Conservation (phyloP, 2,888 invertebrate species). For the Rhabditoides inermis region DNA sequence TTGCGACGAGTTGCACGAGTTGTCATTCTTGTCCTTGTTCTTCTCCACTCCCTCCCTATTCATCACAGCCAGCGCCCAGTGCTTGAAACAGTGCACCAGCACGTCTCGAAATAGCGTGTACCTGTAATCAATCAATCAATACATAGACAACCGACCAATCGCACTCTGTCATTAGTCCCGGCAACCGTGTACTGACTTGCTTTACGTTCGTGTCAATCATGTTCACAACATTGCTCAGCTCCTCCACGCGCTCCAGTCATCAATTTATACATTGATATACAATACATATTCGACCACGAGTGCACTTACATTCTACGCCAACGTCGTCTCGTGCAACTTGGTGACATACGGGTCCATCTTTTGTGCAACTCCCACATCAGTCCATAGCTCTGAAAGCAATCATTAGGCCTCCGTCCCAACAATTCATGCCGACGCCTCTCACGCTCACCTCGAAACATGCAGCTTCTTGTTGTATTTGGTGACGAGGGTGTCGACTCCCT, state of each 20-base stretch:
- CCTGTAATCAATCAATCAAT: too few species aligned
- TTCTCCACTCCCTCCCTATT: too few species aligned
- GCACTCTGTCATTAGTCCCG: too few species aligned
- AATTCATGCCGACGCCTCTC: neutral
- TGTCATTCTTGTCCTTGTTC: too few species aligned
- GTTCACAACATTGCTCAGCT: conserved; percentile 85
- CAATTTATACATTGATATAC: neutral
- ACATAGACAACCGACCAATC: too few species aligned
- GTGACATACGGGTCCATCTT: conserved; percentile 93
- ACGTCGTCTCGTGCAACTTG: conserved; percentile 85
- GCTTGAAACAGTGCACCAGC: too few species aligned
- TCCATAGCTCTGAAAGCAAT: conserved; percentile 73
- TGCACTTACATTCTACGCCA: conserved; percentile 72
- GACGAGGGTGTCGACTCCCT: conserved; percentile 82
- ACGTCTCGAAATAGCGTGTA: too few species aligned
- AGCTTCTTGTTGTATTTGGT: conserved; percentile 90
- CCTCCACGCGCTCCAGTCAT: conserved; percentile 63
- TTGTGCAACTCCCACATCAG: conserved; percentile 93
- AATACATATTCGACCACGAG: neutral
- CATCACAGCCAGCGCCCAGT: too few species aligned
- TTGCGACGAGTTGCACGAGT: too few species aligned
- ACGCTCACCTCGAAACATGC: conserved; percentile 68
- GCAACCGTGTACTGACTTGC: conserved; percentile 83
- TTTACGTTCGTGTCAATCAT: conserved; percentile 91
- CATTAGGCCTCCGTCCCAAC: too few species aligned